Conservation (phyloP, 2,113 vertebrate genomes). For the Lasiurus cinereus region DNA sequence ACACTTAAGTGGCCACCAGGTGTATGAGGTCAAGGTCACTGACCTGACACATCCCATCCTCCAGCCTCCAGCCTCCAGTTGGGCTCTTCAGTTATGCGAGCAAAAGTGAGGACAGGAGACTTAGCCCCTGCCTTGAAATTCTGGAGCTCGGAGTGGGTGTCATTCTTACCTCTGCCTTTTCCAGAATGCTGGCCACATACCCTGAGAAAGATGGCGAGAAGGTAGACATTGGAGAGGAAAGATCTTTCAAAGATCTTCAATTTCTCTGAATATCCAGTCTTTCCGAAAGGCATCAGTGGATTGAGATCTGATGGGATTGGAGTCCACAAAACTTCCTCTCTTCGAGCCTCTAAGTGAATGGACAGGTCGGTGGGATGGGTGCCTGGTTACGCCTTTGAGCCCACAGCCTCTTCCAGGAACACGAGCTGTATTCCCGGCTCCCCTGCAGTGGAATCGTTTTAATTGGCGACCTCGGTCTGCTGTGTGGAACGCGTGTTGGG, state of each 20-base stretch:
- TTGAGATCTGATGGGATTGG: neutral
- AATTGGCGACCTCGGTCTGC: slow-evolving; percentile 23
- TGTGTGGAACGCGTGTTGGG: neutral
- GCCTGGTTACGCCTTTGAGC: neutral
- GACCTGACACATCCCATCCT: too few species aligned
- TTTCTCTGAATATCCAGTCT: neutral
- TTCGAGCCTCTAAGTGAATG: neutral
- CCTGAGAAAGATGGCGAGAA: neutral
- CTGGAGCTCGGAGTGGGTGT: neutral
- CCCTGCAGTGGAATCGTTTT: neutral
- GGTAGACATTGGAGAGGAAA: neutral
- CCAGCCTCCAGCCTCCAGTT: neutral
- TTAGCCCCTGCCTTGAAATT: neutral
- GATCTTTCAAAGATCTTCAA: neutral
- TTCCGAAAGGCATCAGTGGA: neutral
- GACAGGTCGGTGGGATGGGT: neutral
- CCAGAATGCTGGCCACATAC: neutral
- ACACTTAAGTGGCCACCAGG: slow-evolving; percentile 20
- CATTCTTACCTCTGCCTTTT: neutral
- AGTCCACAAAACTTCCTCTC: neutral
- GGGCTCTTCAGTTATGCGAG: neutral
- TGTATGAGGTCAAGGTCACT: neutral
- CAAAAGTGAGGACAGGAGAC: neutral
- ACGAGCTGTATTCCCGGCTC: neutral
- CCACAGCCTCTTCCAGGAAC: neutral